These are phyloP conservation scores for Smithornis capensis DNA, from an alignment of 2,113 vertebrate genomes.

Conservation along the genomic window DNA sequence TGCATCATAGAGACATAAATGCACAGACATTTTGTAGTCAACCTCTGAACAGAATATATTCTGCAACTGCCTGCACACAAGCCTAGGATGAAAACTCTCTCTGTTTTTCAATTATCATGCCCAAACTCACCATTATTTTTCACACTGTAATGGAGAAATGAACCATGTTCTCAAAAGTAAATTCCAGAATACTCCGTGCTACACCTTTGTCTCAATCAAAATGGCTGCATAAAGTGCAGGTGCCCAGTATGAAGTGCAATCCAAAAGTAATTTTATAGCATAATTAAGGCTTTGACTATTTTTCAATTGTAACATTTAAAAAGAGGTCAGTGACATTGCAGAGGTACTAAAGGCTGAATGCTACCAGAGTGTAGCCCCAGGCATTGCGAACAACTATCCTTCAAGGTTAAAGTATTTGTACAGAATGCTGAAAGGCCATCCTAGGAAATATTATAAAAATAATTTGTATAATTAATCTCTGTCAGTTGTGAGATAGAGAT, in stretches of 20 bases:
- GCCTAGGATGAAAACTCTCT: background rate
- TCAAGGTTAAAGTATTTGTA: background rate
- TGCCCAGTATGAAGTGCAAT: background rate
- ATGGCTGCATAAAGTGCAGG: background rate
- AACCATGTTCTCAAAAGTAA: background rate
- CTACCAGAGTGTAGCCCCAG: background rate
- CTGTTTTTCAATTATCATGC: background rate
- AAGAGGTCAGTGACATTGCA: background rate
- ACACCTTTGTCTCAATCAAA: background rate
- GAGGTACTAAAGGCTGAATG: background rate
- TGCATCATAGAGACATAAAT: rapidly evolving
- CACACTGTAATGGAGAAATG: background rate
- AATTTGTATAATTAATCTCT: background rate
- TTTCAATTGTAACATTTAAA: background rate
- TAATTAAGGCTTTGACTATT: background rate
- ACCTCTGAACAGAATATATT: background rate
- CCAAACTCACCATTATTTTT: background rate
- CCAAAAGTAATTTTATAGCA: background rate
- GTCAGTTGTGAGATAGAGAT: background rate
- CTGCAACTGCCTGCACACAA: background rate
- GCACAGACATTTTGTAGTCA: background rate
- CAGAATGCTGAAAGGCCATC: background rate
- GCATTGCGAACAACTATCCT: rapidly evolving
- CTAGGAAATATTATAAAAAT: background rate
- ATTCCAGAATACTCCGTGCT: background rate